Conservation (phyloP, 92 coral and sea anemone genomes). For the Umimayanthus kanabou region DNA sequence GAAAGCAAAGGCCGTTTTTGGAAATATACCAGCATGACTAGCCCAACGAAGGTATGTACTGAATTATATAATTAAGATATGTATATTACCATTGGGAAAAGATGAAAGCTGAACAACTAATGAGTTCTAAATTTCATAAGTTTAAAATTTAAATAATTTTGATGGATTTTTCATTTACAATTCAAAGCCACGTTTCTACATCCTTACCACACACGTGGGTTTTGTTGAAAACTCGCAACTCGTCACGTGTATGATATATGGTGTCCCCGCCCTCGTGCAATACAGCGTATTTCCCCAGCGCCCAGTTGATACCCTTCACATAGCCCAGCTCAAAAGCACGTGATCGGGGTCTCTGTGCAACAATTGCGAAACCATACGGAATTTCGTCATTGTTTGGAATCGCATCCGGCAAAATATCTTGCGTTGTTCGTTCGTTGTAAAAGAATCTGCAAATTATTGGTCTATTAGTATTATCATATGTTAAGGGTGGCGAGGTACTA, state of each 20-base stretch:
- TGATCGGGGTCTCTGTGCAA: conserved; percentile 83
- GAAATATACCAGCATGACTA: too few relatives aligned
- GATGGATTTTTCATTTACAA: too few relatives aligned
- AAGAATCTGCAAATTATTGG: not conserved
- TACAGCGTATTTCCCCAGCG: conserved; percentile 63
- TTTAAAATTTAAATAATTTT: not conserved
- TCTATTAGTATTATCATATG: too few relatives aligned
- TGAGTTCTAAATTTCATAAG: not conserved
- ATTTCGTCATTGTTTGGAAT: conserved; percentile 70
- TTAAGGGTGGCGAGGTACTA: not conserved
- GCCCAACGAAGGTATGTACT: too few relatives aligned
- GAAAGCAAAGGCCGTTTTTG: too few relatives aligned
- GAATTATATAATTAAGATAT: too few relatives aligned
- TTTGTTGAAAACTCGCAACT: conserved; percentile 74
- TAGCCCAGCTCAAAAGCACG: conserved; percentile 83
- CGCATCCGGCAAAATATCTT: conserved; percentile 66
- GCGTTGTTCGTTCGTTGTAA: conserved; percentile 62
- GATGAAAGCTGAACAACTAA: not conserved
- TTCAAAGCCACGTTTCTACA: too few relatives aligned
- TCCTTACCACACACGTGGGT: conserved; percentile 11
- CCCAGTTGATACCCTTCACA: conserved; percentile 71
- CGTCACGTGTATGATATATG: conserved; percentile 71
- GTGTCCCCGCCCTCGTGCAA: conserved; percentile 78
- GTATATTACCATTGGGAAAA: too few relatives aligned
- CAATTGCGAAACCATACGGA: conserved; percentile 66